Conservation (phyloP, 1,140 invertebrate genomes). For the Lepidostoma basale region DNA sequence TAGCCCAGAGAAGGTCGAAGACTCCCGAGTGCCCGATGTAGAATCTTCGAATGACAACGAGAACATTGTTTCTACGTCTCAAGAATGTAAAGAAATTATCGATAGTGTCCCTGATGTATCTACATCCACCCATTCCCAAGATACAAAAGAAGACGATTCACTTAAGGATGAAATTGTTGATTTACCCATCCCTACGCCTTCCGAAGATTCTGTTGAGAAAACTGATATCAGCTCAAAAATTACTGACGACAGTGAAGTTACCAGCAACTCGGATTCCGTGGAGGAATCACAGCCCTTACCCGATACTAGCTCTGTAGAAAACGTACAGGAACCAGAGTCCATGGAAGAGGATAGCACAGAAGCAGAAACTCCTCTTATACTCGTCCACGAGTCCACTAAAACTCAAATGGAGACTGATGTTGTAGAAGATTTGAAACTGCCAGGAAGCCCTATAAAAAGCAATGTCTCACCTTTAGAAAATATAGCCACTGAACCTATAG, state of each 20-base stretch:
- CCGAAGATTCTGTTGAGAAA: neutral
- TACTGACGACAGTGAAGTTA: neutral
- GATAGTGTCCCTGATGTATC: neutral
- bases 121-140: neutral
- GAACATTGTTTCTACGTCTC: neutral
- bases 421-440: neutral
- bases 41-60: neutral
- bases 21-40: neutral
- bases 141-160: neutral
- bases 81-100: slow-evolving; percentile 2
- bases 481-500: neutral
- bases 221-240: neutral
- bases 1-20: neutral
- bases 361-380: no score
- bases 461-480: neutral
- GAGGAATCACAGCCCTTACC: slow-evolving; percentile 1
- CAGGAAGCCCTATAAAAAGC: neutral
- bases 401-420: neutral
- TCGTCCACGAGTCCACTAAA: no score
- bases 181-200: neutral
- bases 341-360: no score
- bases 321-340: neutral
- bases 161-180: neutral
- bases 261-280: neutral
- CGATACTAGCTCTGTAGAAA: slow-evolving; percentile 8